Percentiles rank a stretch among this genome's conserved stretches.
phyloP scores from a whole-genome alignment of 2,113 vertebrate genomes.

The Solenodon paradoxus region DNA sequence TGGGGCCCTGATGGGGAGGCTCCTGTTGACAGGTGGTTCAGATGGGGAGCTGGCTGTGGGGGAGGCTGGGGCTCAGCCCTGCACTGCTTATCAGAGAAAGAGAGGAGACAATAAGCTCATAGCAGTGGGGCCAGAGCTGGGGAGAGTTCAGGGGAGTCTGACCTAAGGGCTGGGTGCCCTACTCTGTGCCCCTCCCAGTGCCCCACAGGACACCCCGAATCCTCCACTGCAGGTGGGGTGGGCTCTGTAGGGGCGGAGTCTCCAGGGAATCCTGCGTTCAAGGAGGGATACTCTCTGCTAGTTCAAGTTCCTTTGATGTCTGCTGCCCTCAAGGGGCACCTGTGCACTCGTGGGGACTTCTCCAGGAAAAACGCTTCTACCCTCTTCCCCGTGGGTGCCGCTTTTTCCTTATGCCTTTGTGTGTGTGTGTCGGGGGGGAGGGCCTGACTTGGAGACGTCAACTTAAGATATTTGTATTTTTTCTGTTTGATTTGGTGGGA shows the following conservation, averaged over 20 bases:
- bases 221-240: background rate
- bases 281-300: background rate
- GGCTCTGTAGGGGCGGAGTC: too few relatives aligned
- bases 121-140: background rate
- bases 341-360: too few relatives aligned
- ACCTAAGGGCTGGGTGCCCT: background rate
- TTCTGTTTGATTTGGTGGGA: background rate
- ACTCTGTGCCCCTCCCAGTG: background rate
- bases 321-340: too few relatives aligned
- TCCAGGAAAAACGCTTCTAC: background rate
- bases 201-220: rapidly evolving
- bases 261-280: background rate
- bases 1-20: too few relatives aligned
- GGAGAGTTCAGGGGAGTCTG: background rate
- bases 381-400: background rate
- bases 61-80: background rate
- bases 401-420: background rate
- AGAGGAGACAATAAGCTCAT: too few relatives aligned
- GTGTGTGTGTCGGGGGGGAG: too few relatives aligned
- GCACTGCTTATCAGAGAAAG: background rate
- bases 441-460: rapidly evolving
- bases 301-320: background rate
- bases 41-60: background rate
- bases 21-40: background rate
- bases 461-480: background rate